phyloP scores from a whole-genome alignment of 2,113 vertebrate genomes.

The Apteryx owenii region DNA sequence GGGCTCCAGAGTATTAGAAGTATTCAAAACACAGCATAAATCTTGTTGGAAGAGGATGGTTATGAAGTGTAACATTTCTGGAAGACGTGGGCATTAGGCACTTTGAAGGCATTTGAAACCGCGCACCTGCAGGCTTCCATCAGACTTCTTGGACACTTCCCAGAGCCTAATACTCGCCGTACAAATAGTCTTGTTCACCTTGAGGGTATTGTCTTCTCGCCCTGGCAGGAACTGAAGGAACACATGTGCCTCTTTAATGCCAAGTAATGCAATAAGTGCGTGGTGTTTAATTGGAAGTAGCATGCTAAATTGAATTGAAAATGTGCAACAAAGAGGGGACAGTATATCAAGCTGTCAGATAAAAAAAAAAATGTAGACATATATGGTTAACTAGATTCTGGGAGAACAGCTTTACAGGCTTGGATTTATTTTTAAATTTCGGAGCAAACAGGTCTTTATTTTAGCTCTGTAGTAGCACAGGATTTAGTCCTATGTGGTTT shows the following conservation, averaged over 20 bases:
- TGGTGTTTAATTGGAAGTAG: conserved; percentile 72
- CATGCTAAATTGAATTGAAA: conserved; percentile 67
- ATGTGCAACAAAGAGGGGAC: conserved; percentile 66
- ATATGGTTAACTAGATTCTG: conserved; percentile 61
- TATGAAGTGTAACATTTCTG: conserved; percentile 13
- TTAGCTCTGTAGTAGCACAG: not conserved
- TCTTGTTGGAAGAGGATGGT: conserved; percentile 21
- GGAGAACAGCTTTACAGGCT: conserved; percentile 32
- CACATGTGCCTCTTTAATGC: conserved; percentile 69
- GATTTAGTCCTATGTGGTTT: not conserved
- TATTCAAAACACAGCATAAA: conserved; percentile 37
- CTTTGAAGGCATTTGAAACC: conserved; percentile 43
- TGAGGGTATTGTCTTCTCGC: conserved; percentile 71
- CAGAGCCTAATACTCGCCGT: conserved; percentile 34
- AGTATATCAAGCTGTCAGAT: conserved; percentile 69
- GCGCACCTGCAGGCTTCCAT: conserved; percentile 47
- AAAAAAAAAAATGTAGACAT: conserved; percentile 59
- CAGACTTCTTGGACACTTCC: conserved; percentile 23
- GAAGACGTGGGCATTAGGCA: not conserved
- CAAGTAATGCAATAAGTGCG: conserved; percentile 74
- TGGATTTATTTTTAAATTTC: conserved; percentile 55
- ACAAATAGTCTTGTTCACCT: conserved; percentile 55
- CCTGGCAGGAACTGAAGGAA: conserved; percentile 62
- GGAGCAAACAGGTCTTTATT: conserved; percentile 54
- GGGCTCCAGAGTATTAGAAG: not conserved